These are phyloP conservation scores for Crypturellus undulatus DNA, from an alignment of 2,113 vertebrate genomes.

Conservation along the genomic window DNA sequence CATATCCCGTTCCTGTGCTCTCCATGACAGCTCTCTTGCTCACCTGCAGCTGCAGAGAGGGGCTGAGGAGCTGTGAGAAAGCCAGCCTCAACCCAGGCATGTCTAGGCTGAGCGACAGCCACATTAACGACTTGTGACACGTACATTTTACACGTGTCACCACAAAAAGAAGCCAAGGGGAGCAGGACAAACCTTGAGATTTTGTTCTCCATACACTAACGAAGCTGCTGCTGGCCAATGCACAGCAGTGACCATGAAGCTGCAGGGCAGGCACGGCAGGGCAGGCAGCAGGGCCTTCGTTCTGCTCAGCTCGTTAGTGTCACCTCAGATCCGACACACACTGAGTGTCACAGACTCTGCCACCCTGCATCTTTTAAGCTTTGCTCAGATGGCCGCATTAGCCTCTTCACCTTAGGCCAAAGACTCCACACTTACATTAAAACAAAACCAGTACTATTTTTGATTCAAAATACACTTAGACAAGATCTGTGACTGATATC, in stretches of 20 bases:
- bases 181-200: slow-evolving; percentile 23
- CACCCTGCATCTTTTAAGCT: slow-evolving; percentile 5
- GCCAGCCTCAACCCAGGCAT: background rate
- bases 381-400: slow-evolving; percentile 38
- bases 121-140: background rate
- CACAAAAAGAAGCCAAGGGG: background rate
- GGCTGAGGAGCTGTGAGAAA: accelerated
- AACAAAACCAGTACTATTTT: slow-evolving; percentile 28
- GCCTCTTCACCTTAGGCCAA: background rate
- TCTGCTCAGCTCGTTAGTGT: slow-evolving; percentile 47
- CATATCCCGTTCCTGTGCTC: background rate
- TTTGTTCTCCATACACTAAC: slow-evolving; percentile 48
- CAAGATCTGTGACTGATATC: background rate
- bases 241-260: slow-evolving; percentile 46
- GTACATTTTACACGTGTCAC: background rate
- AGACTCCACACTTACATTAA: background rate
- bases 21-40: background rate
- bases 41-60: background rate
- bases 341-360: background rate
- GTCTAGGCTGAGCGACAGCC: background rate
- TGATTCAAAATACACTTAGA: background rate
- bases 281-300: slow-evolving; percentile 40
- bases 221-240: slow-evolving; percentile 25
- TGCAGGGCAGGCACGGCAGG: slow-evolving; percentile 25
- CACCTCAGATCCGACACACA: slow-evolving; percentile 8